These are phyloP conservation scores for Fragum sueziense DNA, from an alignment of 2,888 invertebrate genomes.

Conservation along the genomic window DNA sequence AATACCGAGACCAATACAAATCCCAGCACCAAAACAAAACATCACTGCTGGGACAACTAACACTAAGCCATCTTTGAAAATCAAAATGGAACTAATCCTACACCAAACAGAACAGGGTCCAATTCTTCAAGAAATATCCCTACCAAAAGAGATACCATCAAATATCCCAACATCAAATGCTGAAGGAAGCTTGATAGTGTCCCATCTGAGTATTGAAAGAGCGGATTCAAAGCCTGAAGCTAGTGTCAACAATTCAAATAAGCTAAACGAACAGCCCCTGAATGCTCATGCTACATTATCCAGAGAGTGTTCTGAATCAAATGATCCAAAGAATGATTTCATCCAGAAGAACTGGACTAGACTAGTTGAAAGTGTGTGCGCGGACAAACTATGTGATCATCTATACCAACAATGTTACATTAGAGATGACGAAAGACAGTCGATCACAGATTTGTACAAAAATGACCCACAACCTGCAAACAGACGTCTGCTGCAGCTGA, in stretches of 20 bases:
- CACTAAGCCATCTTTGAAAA: background rate
- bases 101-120: too few species aligned
- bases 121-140: background rate
- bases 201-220: background rate
- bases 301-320: background rate
- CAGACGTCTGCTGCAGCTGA: slow-evolving; percentile 5
- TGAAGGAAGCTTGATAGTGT: background rate
- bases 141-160: background rate
- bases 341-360: slow-evolving; percentile 11
- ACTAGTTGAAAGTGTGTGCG: background rate
- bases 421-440: background rate
- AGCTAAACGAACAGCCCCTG: background rate
- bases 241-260: background rate
- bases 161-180: background rate
- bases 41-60: background rate
- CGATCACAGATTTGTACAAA: slow-evolving; percentile 2
- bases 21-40: background rate
- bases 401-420: background rate
- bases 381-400: slow-evolving; percentile 9
- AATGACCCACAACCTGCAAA: background rate
- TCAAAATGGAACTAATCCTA: background rate
- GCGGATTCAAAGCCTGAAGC: background rate
- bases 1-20: slow-evolving; percentile 5
- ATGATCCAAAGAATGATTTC: background rate
- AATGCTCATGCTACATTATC: background rate